Evolutionary conservation across 2,888 invertebrate genomes (phyloP).

Genomic region (Hedychridium roseum): DNA sequence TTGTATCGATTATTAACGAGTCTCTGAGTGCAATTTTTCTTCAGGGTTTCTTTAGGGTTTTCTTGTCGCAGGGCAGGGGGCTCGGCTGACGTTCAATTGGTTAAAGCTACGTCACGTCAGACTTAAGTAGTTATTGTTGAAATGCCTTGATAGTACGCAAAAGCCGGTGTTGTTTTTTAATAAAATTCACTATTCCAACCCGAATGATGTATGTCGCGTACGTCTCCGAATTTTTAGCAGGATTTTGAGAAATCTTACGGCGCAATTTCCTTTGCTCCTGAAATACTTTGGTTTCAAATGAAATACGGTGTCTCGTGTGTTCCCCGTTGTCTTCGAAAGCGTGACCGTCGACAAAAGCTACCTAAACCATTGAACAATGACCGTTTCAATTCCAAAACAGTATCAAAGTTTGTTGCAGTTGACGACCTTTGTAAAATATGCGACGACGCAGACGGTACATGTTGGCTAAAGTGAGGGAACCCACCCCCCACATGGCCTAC

Average conservation of each 20-base stretch:
- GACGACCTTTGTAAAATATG: conserved; percentile 60
- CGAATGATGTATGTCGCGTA: conserved; percentile 14
- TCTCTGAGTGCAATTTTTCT: too few relatives aligned
- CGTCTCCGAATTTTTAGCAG: conserved; percentile 8
- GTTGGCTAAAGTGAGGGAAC: conserved; percentile 61
- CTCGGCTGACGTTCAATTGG: too few relatives aligned
- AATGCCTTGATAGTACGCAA: too few relatives aligned
- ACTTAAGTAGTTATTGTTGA: too few relatives aligned
- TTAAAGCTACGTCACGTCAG: too few relatives aligned
- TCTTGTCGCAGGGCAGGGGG: too few relatives aligned
- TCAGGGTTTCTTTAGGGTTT: too few relatives aligned
- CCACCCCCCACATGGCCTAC: conserved; percentile 64
- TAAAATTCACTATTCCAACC: too few relatives aligned
- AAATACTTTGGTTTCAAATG: conserved; percentile 9
- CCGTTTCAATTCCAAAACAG: conserved; percentile 61
- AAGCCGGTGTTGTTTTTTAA: too few relatives aligned
- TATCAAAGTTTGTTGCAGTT: conserved; percentile 58
- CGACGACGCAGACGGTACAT: conserved; percentile 61
- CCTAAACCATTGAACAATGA: conserved; percentile 12
- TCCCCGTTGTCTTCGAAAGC: conserved; percentile 12
- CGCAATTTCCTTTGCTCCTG: conserved; percentile 11
- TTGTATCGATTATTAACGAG: too few relatives aligned
- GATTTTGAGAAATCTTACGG: conserved; percentile 18
- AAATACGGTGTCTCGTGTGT: conserved; percentile 8
- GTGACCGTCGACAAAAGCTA: conserved; percentile 5